Base-by-base conservation (phyloP, 2,888 invertebrate species). In the Griposia aprilina region DNA sequence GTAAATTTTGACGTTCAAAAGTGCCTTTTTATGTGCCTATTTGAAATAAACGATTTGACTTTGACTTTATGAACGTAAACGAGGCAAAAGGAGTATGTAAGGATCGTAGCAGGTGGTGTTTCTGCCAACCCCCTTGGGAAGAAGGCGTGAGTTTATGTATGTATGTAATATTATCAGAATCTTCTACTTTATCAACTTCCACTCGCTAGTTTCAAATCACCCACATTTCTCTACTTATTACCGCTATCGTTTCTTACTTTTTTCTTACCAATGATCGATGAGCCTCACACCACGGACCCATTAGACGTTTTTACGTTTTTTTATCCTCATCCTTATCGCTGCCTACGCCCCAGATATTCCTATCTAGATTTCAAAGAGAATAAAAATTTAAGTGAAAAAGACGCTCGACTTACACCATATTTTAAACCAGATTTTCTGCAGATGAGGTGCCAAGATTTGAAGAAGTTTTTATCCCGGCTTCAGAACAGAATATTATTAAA, bases 221-320 rank as follows among this genome's bases (percentile, higher is more conserved):
- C 11, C 60, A 63, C 65, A 76, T 69, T 69, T 65, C 55, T 57
- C 48, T 52, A 69, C 41, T 67, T 78, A 60, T 78, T 65, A 75
- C 26, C 8, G 57, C 45, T 69, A 74, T 78, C 71, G 36, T 68
- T 62, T 36, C 48, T 73, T 55, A 73, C 69, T 75, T 66, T 76
- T 69, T 69, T 67, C 48, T 65, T 57, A 15, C 89, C 80, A 82
- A 91, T 93, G 94, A 94, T 94, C 91, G 93, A 94, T 93, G 90
- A 86, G 81, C 83, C 87, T 72, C 82, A 72, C 80, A 85, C 84
- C 85, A 76, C 84, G 76, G 77, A 6, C 41, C 83, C 89, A 90
- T 92, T 91, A 92, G 84, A 88, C 83, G 48, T 87, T 89, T 90
- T 76, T 36, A 79, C 82, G 41, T 76, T 59, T 82, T n/a, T 82